Evolutionary conservation across 2,888 invertebrate species (phyloP), one percentile per base, ranked within the genome.

Genomic region (Philopedon plagiatum): DNA sequence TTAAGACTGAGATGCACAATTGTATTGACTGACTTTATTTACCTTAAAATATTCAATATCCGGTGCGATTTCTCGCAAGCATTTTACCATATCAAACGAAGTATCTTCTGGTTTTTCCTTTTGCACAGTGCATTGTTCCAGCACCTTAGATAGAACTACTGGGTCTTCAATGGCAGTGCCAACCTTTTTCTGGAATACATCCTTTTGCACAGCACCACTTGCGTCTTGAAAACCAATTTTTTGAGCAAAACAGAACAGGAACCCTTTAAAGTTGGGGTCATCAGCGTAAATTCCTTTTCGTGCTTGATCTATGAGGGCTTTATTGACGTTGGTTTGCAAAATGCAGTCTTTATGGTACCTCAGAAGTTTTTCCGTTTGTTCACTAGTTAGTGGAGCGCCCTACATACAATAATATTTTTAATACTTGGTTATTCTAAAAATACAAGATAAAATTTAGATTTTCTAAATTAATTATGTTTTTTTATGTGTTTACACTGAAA

Each of bases 231-330:
- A 62, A 13, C 73, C 71, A 23, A 67, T n/a, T 68, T 64, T 68
- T 54, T 76, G 73, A 2, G 68, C 60, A 13, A 75, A 32, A 29
- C 76, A 77, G 26, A 72, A 54, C 5, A 75, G 29, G 58, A 73
- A 71, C 8, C 63, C 44, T 26, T 77, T 77, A 8, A 76, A 56
- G 19, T 51, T 62, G n/a, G 71, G 44, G 69, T 78, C 74, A 8
- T 76, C 73, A 26, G 37, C 13, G 15, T 71, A 74, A 9, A 63
- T 34, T 19, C 76, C 76, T 18, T 68, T 49, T 23, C 39, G 32
- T 2, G 71, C 61, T 46, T 69, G 44, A 0, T 66, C 34, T 7
- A 76, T 8, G 5, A 63, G 2, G 1, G 46, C 19, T 29, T 62
- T 39, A 11, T 70, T 64, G n/a, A 75, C 72, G 13, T 66, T 64